Base-by-base conservation (phyloP, 2,797 vertebrate genomes). In the Huso huso region DNA sequence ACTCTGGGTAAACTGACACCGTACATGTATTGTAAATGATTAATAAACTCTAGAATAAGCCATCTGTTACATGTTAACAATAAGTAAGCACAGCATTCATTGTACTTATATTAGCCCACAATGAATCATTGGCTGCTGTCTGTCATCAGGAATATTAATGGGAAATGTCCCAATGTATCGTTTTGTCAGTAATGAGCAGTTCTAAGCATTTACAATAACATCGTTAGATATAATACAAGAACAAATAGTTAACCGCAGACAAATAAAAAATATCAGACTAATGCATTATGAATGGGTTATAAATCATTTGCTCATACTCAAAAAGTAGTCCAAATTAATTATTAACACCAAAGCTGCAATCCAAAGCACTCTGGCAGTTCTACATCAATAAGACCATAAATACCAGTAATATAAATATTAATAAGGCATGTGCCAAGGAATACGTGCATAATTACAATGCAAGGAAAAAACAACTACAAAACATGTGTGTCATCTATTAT, bases 241-340 rank as follows among this genome's bases (percentile, higher is more conserved):
- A 67, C 66, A 67, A 51, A 51, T 62, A 53, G 60, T 62, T 48
- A 63, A 48, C 23, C 7, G 6, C 52, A 4, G 66, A 63, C 50
- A 68, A 62, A 68, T 68, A 68, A 63, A 68, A 66, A 37, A 23
- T 50, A 61, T 62, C 66, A 18, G 18, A 49, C 9, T 23, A 23
- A 53, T 68, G 59, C 61, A 62, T 68, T 68, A 68, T 68, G 66
- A 62, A 68, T 63, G 12, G 13, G 60, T 37, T 23, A 68, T 68
- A 53, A 68, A 68, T 63, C 66, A 53, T 9, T 15, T 12, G 66
- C 60, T 3, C 60, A 1, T 61, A 53, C n/a, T 52, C 62, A 51
- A 62, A 60, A 68, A 50, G 37, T 62, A 68, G 66, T 63, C 53
- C 55, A 37, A 37, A 61, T 68, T 53, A 60, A 68, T 68, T 68